Evolutionary conservation across 2,113 vertebrate genomes (phyloP).

Genomic region (Brienomyrus longianalis): DNA sequence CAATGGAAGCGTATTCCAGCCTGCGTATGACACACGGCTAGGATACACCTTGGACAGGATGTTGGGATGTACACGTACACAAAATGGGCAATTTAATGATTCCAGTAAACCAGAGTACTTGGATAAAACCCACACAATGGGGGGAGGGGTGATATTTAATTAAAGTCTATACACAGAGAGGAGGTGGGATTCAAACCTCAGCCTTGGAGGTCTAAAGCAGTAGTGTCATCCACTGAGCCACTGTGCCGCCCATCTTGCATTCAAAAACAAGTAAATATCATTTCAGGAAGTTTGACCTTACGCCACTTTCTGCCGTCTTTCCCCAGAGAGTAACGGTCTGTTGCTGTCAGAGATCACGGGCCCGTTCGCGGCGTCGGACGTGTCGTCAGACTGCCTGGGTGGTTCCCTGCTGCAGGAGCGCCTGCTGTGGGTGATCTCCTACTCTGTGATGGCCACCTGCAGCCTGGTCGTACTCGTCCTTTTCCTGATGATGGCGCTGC

Average conservation of each 20-base stretch:
- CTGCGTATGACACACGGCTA: neutral
- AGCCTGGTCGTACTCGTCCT: slow-evolving; percentile 72
- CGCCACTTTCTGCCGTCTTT: neutral
- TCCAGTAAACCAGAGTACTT: neutral
- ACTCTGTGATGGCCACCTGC: slow-evolving; percentile 79
- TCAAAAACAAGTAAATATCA: neutral
- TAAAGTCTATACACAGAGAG: neutral
- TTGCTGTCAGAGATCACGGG: slow-evolving; percentile 79
- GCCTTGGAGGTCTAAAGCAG: neutral
- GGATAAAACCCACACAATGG: neutral
- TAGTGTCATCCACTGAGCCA: neutral
- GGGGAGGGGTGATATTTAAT: neutral
- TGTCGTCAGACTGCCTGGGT: slow-evolving; percentile 71
- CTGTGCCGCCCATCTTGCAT: neutral
- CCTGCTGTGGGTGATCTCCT: slow-evolving; percentile 81
- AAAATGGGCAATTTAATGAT: neutral
- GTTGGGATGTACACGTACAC: neutral
- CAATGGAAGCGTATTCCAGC: neutral
- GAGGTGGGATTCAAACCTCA: neutral
- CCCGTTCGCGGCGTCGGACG: slow-evolving; percentile 74
- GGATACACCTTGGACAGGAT: neutral
- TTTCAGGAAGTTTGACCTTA: neutral
- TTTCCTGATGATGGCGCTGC: slow-evolving; percentile 70
- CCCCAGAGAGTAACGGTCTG: slow-evolving; percentile 61
- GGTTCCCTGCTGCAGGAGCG: slow-evolving; percentile 59